phyloP scores from a whole-genome alignment of 2,113 vertebrate genomes.

The Pteropus alecto region DNA sequence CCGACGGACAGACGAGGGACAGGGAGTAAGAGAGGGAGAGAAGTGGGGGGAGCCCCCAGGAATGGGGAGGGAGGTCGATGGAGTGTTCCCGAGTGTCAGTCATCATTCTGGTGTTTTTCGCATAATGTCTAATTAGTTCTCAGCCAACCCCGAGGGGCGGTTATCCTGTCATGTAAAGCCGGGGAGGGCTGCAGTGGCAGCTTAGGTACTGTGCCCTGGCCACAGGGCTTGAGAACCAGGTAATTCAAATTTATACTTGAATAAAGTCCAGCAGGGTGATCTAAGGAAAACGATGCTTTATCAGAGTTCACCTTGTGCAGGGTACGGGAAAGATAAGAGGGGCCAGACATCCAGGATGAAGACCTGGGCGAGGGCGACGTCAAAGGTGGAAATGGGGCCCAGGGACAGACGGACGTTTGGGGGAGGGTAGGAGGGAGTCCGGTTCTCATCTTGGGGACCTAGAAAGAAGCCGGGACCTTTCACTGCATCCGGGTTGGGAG shows the following conservation, averaged over 20 bases:
- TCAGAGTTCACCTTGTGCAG: not conserved
- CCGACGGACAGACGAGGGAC: rapidly evolving
- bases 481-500: not conserved
- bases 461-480: not conserved
- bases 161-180: rapidly evolving
- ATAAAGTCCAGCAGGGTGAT: not conserved
- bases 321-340: not conserved
- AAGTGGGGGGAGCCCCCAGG: too few species aligned
- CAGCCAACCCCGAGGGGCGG: rapidly evolving
- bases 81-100: rapidly evolving
- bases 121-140: too few species aligned
- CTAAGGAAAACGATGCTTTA: not conserved
- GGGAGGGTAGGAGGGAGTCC: not conserved
- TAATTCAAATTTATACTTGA: not conserved
- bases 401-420: not conserved
- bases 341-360: not conserved
- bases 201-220: not conserved
- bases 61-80: rapidly evolving
- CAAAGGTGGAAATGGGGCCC: not conserved
- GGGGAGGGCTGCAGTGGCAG: too few species aligned
- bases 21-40: too few species aligned
- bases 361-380: rapidly evolving
- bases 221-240: not conserved
- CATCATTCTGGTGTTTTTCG: not conserved
- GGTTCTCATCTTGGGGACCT: not conserved